Percentiles rank a stretch among this genome's conserved stretches.
These are phyloP conservation scores for Microctenopoma stevenorrisi DNA, from an alignment of 2,797 vertebrate genomes.

Conservation along the genomic window DNA sequence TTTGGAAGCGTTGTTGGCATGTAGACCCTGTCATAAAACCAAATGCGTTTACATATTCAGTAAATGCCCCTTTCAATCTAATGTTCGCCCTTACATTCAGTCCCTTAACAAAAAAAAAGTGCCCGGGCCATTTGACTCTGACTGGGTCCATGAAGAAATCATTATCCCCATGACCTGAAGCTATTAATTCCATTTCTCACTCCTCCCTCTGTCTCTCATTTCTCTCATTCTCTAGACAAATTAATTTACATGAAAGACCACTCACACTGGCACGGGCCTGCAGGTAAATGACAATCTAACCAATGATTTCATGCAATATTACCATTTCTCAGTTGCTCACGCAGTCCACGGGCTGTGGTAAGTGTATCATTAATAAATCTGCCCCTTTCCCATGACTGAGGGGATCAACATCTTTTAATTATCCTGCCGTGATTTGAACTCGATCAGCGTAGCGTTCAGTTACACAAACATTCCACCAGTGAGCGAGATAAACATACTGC, in stretches of 20 bases:
- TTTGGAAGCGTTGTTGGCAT: slow-evolving; percentile 77
- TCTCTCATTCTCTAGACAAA: slow-evolving; percentile 77
- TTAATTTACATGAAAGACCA: slow-evolving; percentile 84
- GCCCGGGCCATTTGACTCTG: slow-evolving; percentile 78
- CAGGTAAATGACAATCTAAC: slow-evolving; percentile 80
- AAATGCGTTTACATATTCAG: slow-evolving; percentile 80
- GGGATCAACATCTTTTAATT: slow-evolving; percentile 83
- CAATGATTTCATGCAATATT: slow-evolving; percentile 78
- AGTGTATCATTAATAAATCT: slow-evolving; percentile 82
- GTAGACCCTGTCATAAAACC: slow-evolving; percentile 71
- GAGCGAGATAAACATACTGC: slow-evolving; percentile 67
- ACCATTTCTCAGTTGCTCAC: slow-evolving; percentile 63
- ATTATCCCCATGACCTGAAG: slow-evolving; percentile 82
- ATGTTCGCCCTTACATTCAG: slow-evolving; percentile 75
- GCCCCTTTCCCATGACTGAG: slow-evolving; percentile 76
- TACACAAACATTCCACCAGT: slow-evolving; percentile 75
- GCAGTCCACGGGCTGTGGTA: slow-evolving; percentile 58
- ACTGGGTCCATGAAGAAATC: slow-evolving; percentile 82
- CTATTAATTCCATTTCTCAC: slow-evolving; percentile 82
- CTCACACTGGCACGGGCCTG: slow-evolving; percentile 72
- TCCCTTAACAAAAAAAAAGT: slow-evolving; percentile 57
- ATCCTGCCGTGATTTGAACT: slow-evolving; percentile 76
- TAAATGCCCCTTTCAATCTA: slow-evolving; percentile 75
- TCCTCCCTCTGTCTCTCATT: slow-evolving; percentile 77
- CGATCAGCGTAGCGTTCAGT: slow-evolving; percentile 72